These are phyloP conservation scores for Deilephila porcellus DNA, from an alignment of 2,888 invertebrate genomes.

Conservation along the genomic window DNA sequence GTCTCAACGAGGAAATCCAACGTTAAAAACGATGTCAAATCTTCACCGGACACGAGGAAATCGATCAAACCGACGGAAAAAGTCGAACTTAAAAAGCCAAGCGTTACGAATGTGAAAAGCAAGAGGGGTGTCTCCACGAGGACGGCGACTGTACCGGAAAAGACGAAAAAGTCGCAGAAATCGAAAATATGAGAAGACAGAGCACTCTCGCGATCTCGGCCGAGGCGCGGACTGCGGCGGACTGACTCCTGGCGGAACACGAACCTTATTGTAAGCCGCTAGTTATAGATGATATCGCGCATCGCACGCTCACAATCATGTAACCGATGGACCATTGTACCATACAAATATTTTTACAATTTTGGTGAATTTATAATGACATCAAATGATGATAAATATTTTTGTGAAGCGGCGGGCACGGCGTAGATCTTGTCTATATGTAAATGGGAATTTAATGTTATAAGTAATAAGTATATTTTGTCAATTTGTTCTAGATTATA, in stretches of 20 bases:
- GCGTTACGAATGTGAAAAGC: slow-evolving; percentile 45
- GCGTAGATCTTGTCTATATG: slow-evolving; percentile 71
- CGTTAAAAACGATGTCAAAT: slow-evolving; percentile 46
- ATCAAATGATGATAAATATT: slow-evolving; percentile 58
- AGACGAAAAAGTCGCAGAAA: slow-evolving; percentile 66
- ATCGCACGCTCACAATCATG: slow-evolving; percentile 69
- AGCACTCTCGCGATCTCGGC: not conserved
- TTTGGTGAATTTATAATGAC: slow-evolving; percentile 57
- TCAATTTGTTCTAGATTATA: slow-evolving; percentile 78
- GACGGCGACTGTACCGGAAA: slow-evolving; percentile 74
- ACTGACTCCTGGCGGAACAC: slow-evolving; percentile 46
- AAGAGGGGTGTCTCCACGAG: slow-evolving; percentile 58
- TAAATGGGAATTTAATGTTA: slow-evolving; percentile 65
- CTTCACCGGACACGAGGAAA: slow-evolving; percentile 34
- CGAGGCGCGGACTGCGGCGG: slow-evolving; percentile 29
- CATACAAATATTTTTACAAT: slow-evolving; percentile 79
- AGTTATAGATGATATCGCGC: slow-evolving; percentile 65
- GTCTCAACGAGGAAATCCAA: slow-evolving; percentile 52
- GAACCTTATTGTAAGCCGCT: slow-evolving; percentile 56
- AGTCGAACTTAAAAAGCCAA: slow-evolving; percentile 37
- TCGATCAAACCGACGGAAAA: slow-evolving; percentile 32
- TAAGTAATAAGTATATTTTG: slow-evolving; percentile 73
- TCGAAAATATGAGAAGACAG: slow-evolving; percentile 49
- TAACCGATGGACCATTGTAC: slow-evolving; percentile 78
- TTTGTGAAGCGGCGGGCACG: slow-evolving; percentile 57